Conservation (phyloP, 2,888 invertebrate species). For the Eupsilia transversa region DNA sequence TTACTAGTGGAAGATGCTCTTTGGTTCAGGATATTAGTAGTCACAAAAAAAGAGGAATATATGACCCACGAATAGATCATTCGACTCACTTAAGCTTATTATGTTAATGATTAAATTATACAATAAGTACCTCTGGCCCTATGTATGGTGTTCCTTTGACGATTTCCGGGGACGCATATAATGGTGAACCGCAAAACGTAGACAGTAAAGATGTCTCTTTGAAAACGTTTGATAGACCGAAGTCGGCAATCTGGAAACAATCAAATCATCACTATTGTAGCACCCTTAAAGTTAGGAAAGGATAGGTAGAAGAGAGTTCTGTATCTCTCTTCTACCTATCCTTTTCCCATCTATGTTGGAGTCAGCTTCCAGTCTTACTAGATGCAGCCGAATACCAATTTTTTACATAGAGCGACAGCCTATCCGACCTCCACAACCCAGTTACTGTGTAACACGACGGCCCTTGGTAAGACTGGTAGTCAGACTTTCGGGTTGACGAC, state of each 20-base stretch:
- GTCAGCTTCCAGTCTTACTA: too few relatives aligned
- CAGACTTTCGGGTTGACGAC: too few relatives aligned
- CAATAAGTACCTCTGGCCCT: constrained; percentile 96
- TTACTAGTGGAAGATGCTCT: not conserved
- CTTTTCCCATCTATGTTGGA: too few relatives aligned
- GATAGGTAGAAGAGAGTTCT: too few relatives aligned
- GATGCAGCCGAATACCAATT: too few relatives aligned
- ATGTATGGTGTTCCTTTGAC: constrained; percentile 99
- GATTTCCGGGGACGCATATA: constrained; percentile 99
- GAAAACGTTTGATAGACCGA: constrained; percentile 99
- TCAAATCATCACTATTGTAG: not conserved
- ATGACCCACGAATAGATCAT: constrained; percentile 2
- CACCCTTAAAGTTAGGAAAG: too few relatives aligned
- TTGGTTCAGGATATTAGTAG: not conserved
- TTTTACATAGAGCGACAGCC: too few relatives aligned
- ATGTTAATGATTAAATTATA: constrained; percentile 24
- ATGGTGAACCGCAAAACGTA: constrained; percentile 98
- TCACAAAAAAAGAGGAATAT: not conserved
- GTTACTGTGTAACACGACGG: too few relatives aligned
- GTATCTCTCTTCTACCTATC: too few relatives aligned
- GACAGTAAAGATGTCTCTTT: constrained; percentile 95
- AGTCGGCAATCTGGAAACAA: constrained; percentile 97
- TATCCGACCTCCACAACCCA: too few relatives aligned
- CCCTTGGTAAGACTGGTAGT: too few relatives aligned
- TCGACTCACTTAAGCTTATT: constrained; percentile 13